A percentile compares a stretch with the other conserved stretches of the same genome.
These are phyloP conservation scores for Benitochromis conjunctus DNA, from an alignment of 2,113 vertebrate genomes.

Conservation along the genomic window DNA sequence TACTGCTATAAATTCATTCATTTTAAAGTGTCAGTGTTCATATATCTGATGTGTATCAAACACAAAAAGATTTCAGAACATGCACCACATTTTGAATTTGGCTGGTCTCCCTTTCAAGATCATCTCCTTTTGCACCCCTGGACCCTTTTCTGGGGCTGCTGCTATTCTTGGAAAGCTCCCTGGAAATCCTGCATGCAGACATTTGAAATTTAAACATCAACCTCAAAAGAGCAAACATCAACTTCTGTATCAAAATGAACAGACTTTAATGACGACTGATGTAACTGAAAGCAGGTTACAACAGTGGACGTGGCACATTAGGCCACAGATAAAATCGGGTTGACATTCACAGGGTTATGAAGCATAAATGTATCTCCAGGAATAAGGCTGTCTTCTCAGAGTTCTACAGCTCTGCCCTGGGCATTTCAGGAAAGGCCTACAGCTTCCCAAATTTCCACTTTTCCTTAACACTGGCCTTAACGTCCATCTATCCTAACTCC, in stretches of 20 bases:
- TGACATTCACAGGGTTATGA: neutral
- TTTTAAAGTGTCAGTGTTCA: neutral
- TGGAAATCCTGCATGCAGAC: neutral
- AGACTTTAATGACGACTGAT: neutral
- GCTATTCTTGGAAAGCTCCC: neutral
- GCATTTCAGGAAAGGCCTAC: neutral
- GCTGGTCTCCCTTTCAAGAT: neutral
- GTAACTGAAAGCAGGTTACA: neutral
- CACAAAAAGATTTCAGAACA: neutral
- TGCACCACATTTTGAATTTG: neutral
- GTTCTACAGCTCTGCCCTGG: neutral
- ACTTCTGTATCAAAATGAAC: neutral
- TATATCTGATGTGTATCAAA: neutral
- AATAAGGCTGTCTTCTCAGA: neutral
- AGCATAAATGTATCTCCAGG: neutral
- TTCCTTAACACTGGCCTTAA: neutral
- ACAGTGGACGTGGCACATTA: rapidly evolving
- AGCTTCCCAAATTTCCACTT: neutral
- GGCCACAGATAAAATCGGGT: neutral
- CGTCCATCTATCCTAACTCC: neutral
- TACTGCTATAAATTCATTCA: neutral
- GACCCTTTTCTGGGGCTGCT: neutral
- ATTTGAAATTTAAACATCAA: neutral
- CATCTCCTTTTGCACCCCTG: neutral
- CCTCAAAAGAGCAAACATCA: neutral